Base-by-base conservation (phyloP, 2,888 invertebrate genomes). In the Fragum sueziense region DNA sequence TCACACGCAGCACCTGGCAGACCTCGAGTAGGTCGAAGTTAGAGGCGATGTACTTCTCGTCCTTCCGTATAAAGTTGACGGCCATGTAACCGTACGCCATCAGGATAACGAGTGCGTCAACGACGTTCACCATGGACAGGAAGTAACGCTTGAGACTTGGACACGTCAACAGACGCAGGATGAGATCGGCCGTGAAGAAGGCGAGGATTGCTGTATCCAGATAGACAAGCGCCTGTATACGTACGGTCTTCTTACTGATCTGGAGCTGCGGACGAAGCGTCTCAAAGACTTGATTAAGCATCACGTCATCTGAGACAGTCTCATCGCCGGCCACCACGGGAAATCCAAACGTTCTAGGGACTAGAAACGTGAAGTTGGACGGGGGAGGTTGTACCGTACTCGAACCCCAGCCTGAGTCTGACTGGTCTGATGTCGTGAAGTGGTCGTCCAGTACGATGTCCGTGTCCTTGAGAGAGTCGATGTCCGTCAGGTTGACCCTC, bases 141-240 rank as follows among this genome's bases (percentile, higher is more conserved):
- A 85, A 82, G 74, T 86, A 84, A 0, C 70, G 62, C 0, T 54
- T 34, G 14, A 84, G 51, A 41, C 82, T 82, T 6, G 86, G 86
- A 31, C 85, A 85, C 20, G 79, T 80, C 11, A 82, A 20, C 17
- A 86, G 33, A 25, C 85, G 74, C 34, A 85, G 20, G 2, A 80
- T n/a, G 1, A 86, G 54, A 29, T 86, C 86, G 1, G 77, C 69
- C 1, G 83, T 84, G 65, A 86, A 86, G 70, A 86, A 86, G 0
- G 77, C 86, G 17, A 84, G 61, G 25, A 80, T 47, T 4, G 67
- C 65, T 0, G 70, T 74, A 51, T 84, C 84, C 1, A 81, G 51
- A 20, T 79, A 79, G 11, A 84, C 76, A 1, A 84, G 52, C 1
- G 69, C 11, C 27, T 84, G 57, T 17, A 84, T 81, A n/a, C 84